These are phyloP conservation scores for human DNA, from an alignment of 2,113 vertebrate species.

Conservation along the genomic window DNA sequence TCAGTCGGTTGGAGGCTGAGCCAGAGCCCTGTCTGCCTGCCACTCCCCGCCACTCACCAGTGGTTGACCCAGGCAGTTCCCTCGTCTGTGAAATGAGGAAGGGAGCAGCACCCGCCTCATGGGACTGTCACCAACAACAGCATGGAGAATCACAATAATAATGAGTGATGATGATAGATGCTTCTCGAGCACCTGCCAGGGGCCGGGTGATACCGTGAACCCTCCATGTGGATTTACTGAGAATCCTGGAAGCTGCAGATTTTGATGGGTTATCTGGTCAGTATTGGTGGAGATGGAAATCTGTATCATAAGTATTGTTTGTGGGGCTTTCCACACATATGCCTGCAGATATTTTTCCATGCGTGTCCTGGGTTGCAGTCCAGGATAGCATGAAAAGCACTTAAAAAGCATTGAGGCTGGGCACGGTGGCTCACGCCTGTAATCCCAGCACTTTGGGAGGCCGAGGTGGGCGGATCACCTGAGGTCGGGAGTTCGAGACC, in stretches of 20 bases:
- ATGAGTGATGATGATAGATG: too few relatives aligned
- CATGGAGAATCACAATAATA: too few relatives aligned
- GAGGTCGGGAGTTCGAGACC: too few relatives aligned
- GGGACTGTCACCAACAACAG: background rate
- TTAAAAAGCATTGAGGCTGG: rapidly evolving
- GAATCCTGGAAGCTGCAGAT: background rate
- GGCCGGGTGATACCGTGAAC: rapidly evolving
- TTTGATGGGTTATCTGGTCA: background rate
- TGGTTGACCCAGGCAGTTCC: background rate
- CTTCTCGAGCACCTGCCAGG: rapidly evolving
- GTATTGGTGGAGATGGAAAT: too few relatives aligned
- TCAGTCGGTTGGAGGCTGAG: background rate
- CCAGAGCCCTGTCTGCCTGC: rapidly evolving
- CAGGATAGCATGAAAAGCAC: background rate
- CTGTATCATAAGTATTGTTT: rapidly evolving
- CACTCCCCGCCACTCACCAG: background rate
- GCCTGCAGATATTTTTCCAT: rapidly evolving
- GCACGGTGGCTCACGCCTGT: too few relatives aligned
- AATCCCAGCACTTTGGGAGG: too few relatives aligned
- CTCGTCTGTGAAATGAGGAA: background rate
- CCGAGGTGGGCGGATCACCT: too few relatives aligned
- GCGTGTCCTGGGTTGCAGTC: rapidly evolving
- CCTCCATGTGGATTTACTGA: background rate
- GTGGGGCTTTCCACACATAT: rapidly evolving
- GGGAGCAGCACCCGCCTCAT: background rate